Evolutionary conservation across 2,888 invertebrate species (phyloP), one percentile per base, ranked within the genome.

Genomic region (Synergus itoensis): DNA sequence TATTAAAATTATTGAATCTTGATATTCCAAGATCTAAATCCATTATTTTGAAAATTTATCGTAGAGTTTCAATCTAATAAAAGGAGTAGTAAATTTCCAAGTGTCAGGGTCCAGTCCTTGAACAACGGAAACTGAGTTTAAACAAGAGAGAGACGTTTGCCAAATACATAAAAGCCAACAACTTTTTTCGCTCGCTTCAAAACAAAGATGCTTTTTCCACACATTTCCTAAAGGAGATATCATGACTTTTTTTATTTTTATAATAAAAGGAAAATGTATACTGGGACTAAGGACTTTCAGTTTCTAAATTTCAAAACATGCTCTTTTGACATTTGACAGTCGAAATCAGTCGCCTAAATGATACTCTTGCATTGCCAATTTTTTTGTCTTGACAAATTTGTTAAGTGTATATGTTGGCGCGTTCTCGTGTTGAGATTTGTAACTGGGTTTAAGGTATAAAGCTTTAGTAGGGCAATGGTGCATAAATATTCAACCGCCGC

Each of bases 131-230:
- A 67, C 45, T 28, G 21, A 21, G 21, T 67, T 45, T 67, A 45
- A 67, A 67, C 67, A 67, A 67, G 21, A 12, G 45, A 67, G 45
- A 14, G 12, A 21, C 67, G 21, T 67, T 67, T 67, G 45, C 67
- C 43, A 43, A 45, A 45, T 21, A 45, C 21, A 67, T 36, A 36
- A 36, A 36, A 36, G 7, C 0, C 5, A 36, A 5, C 5, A 36
- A 36, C 5, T 36, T 36, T 36, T 36, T 36, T 7, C 36, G 36
- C 36, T 4, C 36, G 36, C 4, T 7, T 36, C 36, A 5, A 36
- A 36, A 36, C 36, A 53, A n/a, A 53, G n/a, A 53, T 8, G 8
- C n/a, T n/a, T 53, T 53, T n/a, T 53, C n/a, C 53, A n/a, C n/a
- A 16, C 53, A 53, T 9, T 53, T n/a, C 53, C 53, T 53, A 8